Conservation (phyloP, 2,113 vertebrate species). For the Onychorhynchus coronatus region DNA sequence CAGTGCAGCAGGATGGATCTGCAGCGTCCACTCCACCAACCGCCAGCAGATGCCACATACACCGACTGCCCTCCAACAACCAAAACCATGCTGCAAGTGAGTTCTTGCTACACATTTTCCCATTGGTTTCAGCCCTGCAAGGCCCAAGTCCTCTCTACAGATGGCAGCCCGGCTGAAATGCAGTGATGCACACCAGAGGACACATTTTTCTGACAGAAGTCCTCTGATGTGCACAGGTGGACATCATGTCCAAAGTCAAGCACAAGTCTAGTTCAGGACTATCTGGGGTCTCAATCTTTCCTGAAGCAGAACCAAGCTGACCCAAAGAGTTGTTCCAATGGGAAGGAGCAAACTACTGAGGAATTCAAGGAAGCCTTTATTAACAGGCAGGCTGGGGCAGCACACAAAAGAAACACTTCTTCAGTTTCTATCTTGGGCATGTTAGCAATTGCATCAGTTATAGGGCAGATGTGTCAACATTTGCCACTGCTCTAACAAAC, state of each 20-base stretch:
- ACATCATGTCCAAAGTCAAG: neutral
- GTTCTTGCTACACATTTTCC: accelerated
- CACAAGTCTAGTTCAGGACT: neutral
- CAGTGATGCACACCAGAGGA: neutral
- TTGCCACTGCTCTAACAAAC: neutral
- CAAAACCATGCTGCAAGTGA: neutral
- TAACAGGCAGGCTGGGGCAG: neutral
- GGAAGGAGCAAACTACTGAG: neutral
- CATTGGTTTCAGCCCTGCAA: neutral
- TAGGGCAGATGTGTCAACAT: neutral
- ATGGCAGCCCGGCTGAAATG: neutral
- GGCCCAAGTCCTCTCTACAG: neutral
- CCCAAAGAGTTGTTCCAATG: neutral
- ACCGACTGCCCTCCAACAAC: accelerated
- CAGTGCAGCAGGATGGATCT: accelerated
- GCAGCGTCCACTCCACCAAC: neutral
- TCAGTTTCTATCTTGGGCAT: neutral
- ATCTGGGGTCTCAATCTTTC: neutral
- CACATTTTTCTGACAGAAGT: neutral
- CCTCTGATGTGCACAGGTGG: neutral
- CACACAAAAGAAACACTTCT: neutral
- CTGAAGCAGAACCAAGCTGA: neutral
- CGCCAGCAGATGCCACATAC: accelerated
- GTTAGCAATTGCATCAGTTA: neutral
- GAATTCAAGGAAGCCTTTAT: neutral